Conservation (phyloP, 2,888 invertebrate species). For the Bedellia somnulentella region DNA sequence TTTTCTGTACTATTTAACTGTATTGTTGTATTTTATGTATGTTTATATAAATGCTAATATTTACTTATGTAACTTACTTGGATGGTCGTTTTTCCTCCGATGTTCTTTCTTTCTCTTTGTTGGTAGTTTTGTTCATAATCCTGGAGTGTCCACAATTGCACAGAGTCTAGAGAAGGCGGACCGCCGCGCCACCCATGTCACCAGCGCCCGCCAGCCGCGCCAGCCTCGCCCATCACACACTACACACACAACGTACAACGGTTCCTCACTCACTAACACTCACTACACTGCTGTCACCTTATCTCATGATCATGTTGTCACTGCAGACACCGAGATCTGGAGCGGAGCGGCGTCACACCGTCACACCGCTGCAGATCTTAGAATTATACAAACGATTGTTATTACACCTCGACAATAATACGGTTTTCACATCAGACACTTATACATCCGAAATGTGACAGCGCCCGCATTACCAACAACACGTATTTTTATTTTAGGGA, state of each 20-base stretch:
- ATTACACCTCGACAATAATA: no score
- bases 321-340: constrained; percentile 32
- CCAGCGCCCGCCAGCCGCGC: constrained; percentile 32
- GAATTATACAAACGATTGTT: no score
- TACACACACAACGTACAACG: constrained; percentile 15
- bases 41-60: no score
- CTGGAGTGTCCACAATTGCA: constrained; percentile 33
- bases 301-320: constrained; percentile 58
- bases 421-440: no score
- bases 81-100: constrained; percentile 56
- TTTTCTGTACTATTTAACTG: no score
- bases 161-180: no score
- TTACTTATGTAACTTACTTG: constrained; percentile 45
- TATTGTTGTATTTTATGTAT: no score
- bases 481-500: no score
- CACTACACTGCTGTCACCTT: constrained; percentile 46
- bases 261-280: constrained; percentile 16
- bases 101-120: constrained; percentile 56
- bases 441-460: no score
- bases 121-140: constrained; percentile 58
- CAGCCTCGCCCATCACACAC: constrained; percentile 15
- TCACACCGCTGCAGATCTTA: no score
- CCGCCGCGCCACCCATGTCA: constrained; percentile 55
- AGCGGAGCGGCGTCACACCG: constrained; percentile 55
- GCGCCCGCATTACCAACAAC: no score